These are phyloP conservation scores for Lagopus muta DNA, from an alignment of 2,113 vertebrate species.

Conservation along the genomic window DNA sequence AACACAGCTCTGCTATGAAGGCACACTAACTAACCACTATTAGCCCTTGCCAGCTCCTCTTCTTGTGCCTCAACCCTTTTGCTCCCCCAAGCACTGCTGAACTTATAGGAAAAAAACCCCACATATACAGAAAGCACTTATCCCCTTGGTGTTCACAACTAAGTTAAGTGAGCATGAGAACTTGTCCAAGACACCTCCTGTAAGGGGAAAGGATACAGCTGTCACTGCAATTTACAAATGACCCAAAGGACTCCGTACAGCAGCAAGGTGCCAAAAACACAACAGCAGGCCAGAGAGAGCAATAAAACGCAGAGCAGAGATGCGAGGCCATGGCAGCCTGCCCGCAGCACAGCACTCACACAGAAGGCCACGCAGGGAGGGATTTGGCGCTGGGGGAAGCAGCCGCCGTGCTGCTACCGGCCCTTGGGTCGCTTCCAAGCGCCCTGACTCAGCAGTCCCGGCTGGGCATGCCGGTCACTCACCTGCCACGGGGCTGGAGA, in stretches of 20 bases:
- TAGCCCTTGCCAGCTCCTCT: rapidly evolving
- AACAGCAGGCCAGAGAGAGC: rapidly evolving
- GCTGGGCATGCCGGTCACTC: neutral
- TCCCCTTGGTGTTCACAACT: neutral
- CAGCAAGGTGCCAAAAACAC: neutral
- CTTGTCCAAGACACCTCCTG: neutral
- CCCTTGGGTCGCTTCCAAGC: neutral
- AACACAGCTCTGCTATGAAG: rapidly evolving
- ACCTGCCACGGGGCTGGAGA: constrained; percentile 97
- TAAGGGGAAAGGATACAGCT: neutral
- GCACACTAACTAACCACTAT: neutral
- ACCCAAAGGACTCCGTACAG: neutral
- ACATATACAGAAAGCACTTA: neutral
- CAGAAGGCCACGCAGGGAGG: neutral
- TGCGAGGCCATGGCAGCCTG: neutral
- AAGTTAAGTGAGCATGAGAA: neutral
- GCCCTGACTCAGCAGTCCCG: neutral
- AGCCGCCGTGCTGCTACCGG: neutral
- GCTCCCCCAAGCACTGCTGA: neutral
- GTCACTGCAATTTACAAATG: neutral
- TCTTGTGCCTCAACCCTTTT: neutral
- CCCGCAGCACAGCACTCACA: rapidly evolving
- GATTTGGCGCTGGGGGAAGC: constrained; percentile 21
- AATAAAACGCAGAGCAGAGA: neutral
- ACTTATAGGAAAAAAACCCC: neutral